Base-by-base conservation (phyloP, 2,113 vertebrate species). In the Bothrops jararaca region DNA sequence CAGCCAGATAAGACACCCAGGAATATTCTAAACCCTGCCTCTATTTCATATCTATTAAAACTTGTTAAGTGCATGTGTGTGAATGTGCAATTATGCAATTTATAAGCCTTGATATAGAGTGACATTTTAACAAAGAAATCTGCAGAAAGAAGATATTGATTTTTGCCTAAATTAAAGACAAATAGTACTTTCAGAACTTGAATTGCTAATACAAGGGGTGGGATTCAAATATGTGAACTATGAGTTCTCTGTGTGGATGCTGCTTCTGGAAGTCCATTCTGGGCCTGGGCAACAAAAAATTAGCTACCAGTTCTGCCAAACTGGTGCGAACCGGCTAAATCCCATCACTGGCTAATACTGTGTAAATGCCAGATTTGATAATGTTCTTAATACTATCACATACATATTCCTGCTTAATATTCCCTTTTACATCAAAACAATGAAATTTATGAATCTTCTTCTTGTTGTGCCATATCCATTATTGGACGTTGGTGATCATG, bases 1-100 rank as follows among this genome's bases (percentile, higher is more conserved):
- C 95, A 96, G 93, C 92, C 92, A 93, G 74, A 91, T 80, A 90
- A 95, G 94, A 93, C 92, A 20, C 50, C 29, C 89, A 92, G 64
- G 90, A 92, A 94, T 91, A 94, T 92, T 95, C 94, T 93, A 91
- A 86, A 74, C 1, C 34, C 86, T 34, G 3, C 2, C 42, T n/a
- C 42, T 3, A 3, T 39, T 4, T 60, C 88, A 52, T 88, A 56
- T 93, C 92, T 56, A 29, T 24, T 53, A 50, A 91, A 53, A 57
- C 90, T 93, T 52, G 29, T 89, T 95, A 91, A 42, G 95, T 87
- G 24, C 48, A 39, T 48, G 12, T 58, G 39, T 45, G 53, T 86
- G 11, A 24, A 29, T 20, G 0, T 80, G 60, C 23, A 45, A 45
- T 56, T 74, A 42, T 54, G 54, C 45, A 92, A 88, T 29, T 93